phyloP scores from a whole-genome alignment of 2,888 invertebrate species.

The Galerucella nymphaeae region DNA sequence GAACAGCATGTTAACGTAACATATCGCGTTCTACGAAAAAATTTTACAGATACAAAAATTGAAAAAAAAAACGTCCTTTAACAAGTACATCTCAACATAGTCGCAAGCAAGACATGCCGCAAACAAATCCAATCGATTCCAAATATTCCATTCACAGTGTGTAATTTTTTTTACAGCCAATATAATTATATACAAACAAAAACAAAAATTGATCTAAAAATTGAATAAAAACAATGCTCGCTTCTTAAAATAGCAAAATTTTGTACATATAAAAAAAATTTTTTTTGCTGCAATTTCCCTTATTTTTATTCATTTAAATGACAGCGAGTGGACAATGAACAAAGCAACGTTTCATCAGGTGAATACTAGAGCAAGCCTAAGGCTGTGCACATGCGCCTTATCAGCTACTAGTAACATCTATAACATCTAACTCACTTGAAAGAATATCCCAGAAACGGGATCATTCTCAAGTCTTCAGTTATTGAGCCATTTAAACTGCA shows the following conservation, averaged over 20 bases:
- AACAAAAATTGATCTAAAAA: not conserved
- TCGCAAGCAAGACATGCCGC: conserved; percentile 18
- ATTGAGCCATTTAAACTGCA: conserved; percentile 40
- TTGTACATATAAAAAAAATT: not conserved
- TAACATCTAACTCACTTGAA: conserved; percentile 29
- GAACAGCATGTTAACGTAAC: conserved; percentile 54
- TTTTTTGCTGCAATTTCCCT: too few relatives aligned
- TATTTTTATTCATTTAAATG: too few relatives aligned
- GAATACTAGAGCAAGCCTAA: not conserved
- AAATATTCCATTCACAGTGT: not conserved
- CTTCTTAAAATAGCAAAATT: not conserved
- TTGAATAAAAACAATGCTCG: not conserved
- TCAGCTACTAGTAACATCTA: conserved; percentile 1
- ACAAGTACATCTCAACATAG: conserved; percentile 13
- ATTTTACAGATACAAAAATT: conserved; percentile 25
- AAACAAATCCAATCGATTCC: not conserved
- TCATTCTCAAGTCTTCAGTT: conserved; percentile 20
- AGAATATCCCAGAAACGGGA: conserved; percentile 28
- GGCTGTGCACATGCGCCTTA: not conserved
- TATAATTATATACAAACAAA: not conserved
- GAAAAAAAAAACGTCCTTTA: not conserved
- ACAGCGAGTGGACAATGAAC: not conserved
- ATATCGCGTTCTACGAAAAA: conserved; percentile 37
- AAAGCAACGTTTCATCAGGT: not conserved
- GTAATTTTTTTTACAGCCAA: not conserved